phyloP scores from a whole-genome alignment of 2,113 vertebrate genomes.

The Silurus asotus region DNA sequence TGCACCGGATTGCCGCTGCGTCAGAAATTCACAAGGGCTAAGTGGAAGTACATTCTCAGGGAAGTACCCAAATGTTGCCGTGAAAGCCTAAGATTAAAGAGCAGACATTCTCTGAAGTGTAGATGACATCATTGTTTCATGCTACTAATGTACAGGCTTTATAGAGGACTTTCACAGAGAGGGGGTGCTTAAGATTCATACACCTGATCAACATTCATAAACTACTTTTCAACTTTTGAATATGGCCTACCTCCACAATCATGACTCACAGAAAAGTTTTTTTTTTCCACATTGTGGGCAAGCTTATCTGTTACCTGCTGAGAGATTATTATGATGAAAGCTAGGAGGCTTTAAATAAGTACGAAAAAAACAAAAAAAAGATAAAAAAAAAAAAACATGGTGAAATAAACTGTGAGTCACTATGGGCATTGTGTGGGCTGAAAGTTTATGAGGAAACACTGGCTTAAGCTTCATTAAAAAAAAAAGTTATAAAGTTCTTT shows the following conservation, averaged over 20 bases:
- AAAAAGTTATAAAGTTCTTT: background rate
- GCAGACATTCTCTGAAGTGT: background rate
- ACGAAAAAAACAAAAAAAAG: background rate
- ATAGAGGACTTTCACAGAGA: background rate
- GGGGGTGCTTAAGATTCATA: background rate
- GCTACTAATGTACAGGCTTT: background rate
- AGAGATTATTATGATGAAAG: constrained; percentile 14
- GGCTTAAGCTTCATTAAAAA: background rate
- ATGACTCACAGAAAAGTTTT: constrained; percentile 17
- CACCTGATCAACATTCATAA: background rate
- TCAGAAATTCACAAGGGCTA: background rate
- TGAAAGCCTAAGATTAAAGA: background rate
- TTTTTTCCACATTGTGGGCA: background rate
- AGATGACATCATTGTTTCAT: background rate
- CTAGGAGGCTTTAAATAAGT: background rate
- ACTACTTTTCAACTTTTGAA: background rate
- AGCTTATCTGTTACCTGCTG: constrained; percentile 18
- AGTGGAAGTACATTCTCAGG: constrained; percentile 32
- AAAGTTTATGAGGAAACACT: background rate
- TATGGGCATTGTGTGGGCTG: background rate
- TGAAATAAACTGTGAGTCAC: constrained; percentile 2
- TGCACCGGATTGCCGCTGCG: constrained; percentile 6
- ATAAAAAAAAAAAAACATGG: no score
- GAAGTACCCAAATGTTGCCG: constrained; percentile 5
- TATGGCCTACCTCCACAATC: background rate